These are phyloP conservation scores for Tamandua tetradactyla DNA, from an alignment of 2,797 vertebrate genomes.

Conservation along the genomic window DNA sequence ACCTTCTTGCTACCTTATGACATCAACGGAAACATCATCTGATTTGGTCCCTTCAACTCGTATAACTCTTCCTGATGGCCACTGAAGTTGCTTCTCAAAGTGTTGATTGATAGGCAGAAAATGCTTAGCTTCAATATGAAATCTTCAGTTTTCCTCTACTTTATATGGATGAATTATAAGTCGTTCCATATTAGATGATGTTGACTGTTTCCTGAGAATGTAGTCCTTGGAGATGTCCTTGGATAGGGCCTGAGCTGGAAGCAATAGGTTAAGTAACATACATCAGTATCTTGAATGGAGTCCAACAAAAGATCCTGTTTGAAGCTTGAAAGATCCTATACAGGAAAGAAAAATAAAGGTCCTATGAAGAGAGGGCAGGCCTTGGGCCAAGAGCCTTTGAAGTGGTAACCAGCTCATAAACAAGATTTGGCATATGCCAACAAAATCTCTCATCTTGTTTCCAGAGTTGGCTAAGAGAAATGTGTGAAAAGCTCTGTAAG, in stretches of 20 bases:
- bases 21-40: slow-evolving; percentile 4
- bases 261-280: background rate
- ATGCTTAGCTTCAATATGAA: slow-evolving; percentile 40
- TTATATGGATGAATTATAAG: background rate
- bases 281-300: background rate
- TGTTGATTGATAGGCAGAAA: background rate
- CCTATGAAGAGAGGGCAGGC: slow-evolving; percentile 62
- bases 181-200: background rate
- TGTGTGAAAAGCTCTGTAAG: slow-evolving; percentile 64
- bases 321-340: slow-evolving; percentile 75
- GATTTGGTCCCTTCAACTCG: background rate
- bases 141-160: background rate
- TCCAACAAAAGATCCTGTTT: slow-evolving; percentile 33
- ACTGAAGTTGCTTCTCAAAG: slow-evolving; percentile 41
- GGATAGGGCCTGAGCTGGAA: slow-evolving; percentile 27
- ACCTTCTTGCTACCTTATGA: background rate
- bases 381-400: slow-evolving; percentile 71
- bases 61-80: background rate
- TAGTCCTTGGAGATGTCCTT: slow-evolving; percentile 31
- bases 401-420: slow-evolving; percentile 74
- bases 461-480: background rate
- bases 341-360: slow-evolving; percentile 75
- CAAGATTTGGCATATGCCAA: slow-evolving; percentile 59
- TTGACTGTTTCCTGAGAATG: background rate
- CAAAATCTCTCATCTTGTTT: rapidly evolving